Evolutionary conservation across 2,888 invertebrate species (phyloP), one percentile per base, ranked within the genome.

Genomic region (Aporophyla nigra): DNA sequence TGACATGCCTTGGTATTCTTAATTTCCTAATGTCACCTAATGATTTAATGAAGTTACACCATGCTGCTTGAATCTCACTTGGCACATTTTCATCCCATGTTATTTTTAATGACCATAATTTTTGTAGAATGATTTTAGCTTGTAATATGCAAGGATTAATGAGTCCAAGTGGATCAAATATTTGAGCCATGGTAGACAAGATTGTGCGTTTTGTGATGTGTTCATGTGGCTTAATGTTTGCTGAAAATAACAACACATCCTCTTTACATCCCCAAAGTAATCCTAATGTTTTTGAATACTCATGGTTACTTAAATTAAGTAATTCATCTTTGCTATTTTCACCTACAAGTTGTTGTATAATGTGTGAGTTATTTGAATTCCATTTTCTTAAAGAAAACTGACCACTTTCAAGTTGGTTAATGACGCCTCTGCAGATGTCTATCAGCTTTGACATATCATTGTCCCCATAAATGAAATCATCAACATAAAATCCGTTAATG

Each of bases 161-260:
- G 12, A 72, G 58, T 40, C 72, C 72, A 27, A 72, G 49, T n/a
- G 72, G 65, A 49, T 72, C 65, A 72, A 72, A 72, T 66, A 66
- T 58, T 65, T 72, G 46, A 43, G 65, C 40, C 56, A 65, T 59
- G n/a, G n/a, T 59, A 7, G 73, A 73, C 7, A 73, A 73, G 5
- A 71, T 71, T 24, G 24, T 53, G 14, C 71, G 51, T 71, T 71
- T 72, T 19, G 54, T 65, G 1, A 65, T 27, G 12, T 33, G 33
- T 53, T 65, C 27, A 53, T 65, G 5, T 59, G 5, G 21, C 43
- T 59, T 62, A 43, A 61, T 59, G 40, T 54, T 43, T 21, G 59
- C 62, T 59, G 53, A 40, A 59, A 74, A 74, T 40, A 61, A 68
- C 33, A 74, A 53, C 21, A 27, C 33, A 61, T 74, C 74, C 54